A percentile compares a stretch with the other conserved stretches of the same genome.
Conservation (phyloP, 2,888 invertebrate species). For the Bugula neritina region DNA sequence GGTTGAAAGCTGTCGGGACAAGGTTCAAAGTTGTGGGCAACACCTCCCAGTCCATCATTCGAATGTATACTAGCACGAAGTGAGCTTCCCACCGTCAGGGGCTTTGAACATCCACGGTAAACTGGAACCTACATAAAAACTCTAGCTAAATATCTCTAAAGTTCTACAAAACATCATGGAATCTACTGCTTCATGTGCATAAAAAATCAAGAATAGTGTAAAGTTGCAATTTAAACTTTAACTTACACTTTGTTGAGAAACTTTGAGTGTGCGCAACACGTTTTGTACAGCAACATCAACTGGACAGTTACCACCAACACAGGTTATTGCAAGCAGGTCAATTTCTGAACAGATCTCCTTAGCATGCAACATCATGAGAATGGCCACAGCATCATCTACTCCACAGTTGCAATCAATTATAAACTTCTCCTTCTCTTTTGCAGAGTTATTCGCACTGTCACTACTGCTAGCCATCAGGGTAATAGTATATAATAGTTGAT, state of each 20-base stretch:
- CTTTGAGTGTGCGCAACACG: neutral
- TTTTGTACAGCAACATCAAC: neutral
- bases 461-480: too few species aligned
- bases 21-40: conserved; percentile 52
- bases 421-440: too few species aligned
- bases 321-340: neutral
- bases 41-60: conserved; percentile 66
- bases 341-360: neutral
- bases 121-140: conserved; percentile 56
- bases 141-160: too few species aligned
- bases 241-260: conserved; percentile 4
- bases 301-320: conserved; percentile 7
- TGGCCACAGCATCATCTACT: neutral
- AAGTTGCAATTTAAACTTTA: too few species aligned
- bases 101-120: conserved; percentile 49
- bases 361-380: neutral
- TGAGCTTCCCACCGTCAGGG: conserved; percentile 37
- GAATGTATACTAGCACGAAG: conserved; percentile 57
- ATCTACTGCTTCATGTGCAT: too few species aligned
- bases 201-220: too few species aligned
- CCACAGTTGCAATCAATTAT: conserved; percentile 12
- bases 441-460: too few species aligned
- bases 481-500: too few species aligned
- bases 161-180: too few species aligned
- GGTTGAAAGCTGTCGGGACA: conserved; percentile 46